A percentile compares a stretch with the other conserved stretches of the same genome.
phyloP scores from a whole-genome alignment of 2,797 vertebrate species.

The Erethizon dorsatum region DNA sequence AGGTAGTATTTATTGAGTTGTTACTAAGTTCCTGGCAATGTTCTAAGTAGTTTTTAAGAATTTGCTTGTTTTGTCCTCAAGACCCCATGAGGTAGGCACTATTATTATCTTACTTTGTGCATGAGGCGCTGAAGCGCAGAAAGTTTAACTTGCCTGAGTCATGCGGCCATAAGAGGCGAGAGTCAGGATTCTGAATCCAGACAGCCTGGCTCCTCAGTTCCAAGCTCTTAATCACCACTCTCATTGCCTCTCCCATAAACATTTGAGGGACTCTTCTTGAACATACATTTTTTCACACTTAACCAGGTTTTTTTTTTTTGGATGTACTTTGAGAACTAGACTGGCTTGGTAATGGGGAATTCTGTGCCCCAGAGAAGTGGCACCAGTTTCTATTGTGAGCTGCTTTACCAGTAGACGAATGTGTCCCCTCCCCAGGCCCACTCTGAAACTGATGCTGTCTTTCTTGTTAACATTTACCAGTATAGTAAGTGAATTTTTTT shows the following conservation, averaged over 20 bases:
- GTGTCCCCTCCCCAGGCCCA: not conserved
- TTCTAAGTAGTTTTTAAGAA: constrained; percentile 36
- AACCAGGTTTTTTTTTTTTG: constrained; percentile 54
- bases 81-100: not conserved
- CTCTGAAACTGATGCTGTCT: not conserved
- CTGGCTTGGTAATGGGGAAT: not conserved
- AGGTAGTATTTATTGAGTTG: constrained; percentile 5
- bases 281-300: constrained; percentile 59
- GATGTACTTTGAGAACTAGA: constrained; percentile 21
- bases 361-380: not conserved
- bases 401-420: not conserved
- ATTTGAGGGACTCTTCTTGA: constrained; percentile 24
- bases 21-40: constrained; percentile 6
- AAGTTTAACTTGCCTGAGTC: constrained; percentile 18
- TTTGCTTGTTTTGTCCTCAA: constrained; percentile 12
- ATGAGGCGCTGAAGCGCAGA: not conserved
- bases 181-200: constrained; percentile 48
- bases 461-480: not conserved
- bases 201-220: constrained; percentile 53
- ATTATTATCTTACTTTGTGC: not conserved
- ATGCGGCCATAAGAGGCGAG: not conserved
- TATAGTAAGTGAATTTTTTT: no score
- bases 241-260: constrained; percentile 47
- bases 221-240: constrained; percentile 64
- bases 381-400: not conserved